These are phyloP conservation scores for Micromussa lordhowensis DNA, from an alignment of 92 coral and sea anemone species.

Conservation along the genomic window DNA sequence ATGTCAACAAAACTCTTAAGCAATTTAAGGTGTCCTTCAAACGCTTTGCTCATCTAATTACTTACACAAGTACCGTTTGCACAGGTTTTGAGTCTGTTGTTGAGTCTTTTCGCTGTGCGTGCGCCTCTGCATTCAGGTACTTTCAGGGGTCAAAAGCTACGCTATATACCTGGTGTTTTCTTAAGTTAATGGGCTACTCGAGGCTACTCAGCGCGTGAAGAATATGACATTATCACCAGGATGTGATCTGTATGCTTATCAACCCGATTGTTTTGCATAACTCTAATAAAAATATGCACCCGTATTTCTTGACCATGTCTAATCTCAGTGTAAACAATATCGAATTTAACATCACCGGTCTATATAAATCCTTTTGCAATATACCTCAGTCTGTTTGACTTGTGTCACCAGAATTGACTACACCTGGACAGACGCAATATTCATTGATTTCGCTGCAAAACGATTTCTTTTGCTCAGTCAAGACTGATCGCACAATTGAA, in stretches of 20 bases:
- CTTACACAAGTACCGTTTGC: neutral
- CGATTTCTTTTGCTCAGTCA: neutral
- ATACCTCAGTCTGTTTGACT: neutral
- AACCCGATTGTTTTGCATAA: slow-evolving; percentile 3
- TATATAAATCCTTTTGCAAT: neutral
- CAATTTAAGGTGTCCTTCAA: slow-evolving; percentile 24
- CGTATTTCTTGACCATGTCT: neutral
- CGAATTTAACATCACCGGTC: slow-evolving; percentile 11
- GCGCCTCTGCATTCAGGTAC: neutral
- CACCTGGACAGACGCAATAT: neutral
- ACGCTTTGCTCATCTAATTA: neutral
- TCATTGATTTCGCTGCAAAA: slow-evolving; percentile 1
- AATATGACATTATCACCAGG: slow-evolving; percentile 11
- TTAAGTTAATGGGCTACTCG: neutral
- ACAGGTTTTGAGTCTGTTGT: neutral
- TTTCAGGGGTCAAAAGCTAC: slow-evolving; percentile 4
- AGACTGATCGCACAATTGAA: neutral
- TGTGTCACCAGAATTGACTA: neutral
- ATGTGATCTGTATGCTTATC: neutral
- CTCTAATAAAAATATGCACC: slow-evolving; percentile 14
- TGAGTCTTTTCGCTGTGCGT: neutral
- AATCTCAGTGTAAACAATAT: slow-evolving; percentile 36
- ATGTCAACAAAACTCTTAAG: slow-evolving; percentile 11
- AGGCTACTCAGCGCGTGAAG: neutral
- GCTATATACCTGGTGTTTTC: neutral